phyloP scores from a whole-genome alignment of 1,140 invertebrate species.

The Microplitis mediator region DNA sequence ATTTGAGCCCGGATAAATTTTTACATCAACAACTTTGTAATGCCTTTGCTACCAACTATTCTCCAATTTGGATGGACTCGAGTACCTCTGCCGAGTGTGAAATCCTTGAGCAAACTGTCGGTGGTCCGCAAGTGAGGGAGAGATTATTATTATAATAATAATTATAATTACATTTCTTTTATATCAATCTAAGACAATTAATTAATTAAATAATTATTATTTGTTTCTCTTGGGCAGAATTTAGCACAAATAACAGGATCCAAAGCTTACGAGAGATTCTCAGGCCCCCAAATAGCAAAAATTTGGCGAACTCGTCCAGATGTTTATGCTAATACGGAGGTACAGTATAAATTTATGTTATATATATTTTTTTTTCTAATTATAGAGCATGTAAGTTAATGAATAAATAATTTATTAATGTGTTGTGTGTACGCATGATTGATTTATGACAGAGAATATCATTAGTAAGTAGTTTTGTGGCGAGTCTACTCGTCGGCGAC shows the following conservation, averaged over 20 bases:
- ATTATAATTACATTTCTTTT: background rate
- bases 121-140: conserved; percentile 72
- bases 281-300: conserved; percentile 91
- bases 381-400: background rate
- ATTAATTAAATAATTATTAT: background rate
- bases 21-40: conserved; percentile 82
- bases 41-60: conserved; percentile 78
- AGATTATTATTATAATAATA: background rate
- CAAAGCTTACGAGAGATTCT: conserved; percentile 91
- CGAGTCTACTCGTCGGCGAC: conserved; percentile 85
- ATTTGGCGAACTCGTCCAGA: conserved; percentile 75
- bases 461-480: conserved; percentile 89
- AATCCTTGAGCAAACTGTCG: conserved; percentile 78
- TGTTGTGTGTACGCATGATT: background rate
- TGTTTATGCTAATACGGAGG: conserved; percentile 82
- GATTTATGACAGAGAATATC: conserved; percentile 75
- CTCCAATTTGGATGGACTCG: conserved; percentile 97
- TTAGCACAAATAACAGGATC: conserved; percentile 90
- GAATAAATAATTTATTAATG: background rate
- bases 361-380: background rate
- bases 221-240: conserved; percentile 61
- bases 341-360: conserved; percentile 45
- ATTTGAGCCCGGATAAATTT: conserved; percentile 75
- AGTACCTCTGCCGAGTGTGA: conserved; percentile 84
- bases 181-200: too few species aligned